Base-by-base conservation (phyloP, 2,888 invertebrate genomes). In the Pilophorus perplexus region DNA sequence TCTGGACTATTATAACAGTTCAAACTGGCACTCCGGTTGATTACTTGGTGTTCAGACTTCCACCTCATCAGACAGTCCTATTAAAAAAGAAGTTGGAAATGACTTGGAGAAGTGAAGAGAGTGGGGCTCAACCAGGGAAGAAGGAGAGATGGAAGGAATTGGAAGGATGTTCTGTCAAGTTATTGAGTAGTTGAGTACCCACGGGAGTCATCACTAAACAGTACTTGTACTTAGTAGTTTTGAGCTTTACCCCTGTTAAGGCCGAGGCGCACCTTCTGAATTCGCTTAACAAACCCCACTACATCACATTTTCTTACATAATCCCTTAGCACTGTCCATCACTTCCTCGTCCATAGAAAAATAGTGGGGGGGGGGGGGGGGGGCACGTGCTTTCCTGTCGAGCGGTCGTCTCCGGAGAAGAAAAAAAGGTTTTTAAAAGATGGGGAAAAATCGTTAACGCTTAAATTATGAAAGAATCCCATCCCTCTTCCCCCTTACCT, bases 11-110 rank as follows among this genome's bases (percentile, higher is more conserved):
- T 50, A 50, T 16, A 50, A 27, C 50, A 16, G 52, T 14, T 28
- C 16, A 28, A 52, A 28, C 52, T 16, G 28, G 27, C 52, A 52
- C 52, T 52, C 52, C 14, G 28, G 27, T 28, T 52, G 52, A 52
- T 52, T 52, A 50, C 50, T 27, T 27, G 28, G 27, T 28, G 12
- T 25, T 52, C 52, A 27, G 28, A 5, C n/a, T 27, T 27, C 16
- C 16, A 16, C 52, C 33, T 52, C 52, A 52, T 52, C 28, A 52
- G 28, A 27, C 28, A 20, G 6, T 18, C 6, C 28, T n/a, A n/a
- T n/a, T n/a, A n/a, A n/a, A n/a, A n/a, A n/a, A n/a, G n/a, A n/a
- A n/a, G 44, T 2, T 3, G 38, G 38, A 1, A 4, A 8, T 23
- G 20, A 22, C 5, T 23, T n/a, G 23, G 12, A 8, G 10, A 14